phyloP scores from a whole-genome alignment of 2,113 vertebrate genomes.

The Halichoeres trimaculatus region DNA sequence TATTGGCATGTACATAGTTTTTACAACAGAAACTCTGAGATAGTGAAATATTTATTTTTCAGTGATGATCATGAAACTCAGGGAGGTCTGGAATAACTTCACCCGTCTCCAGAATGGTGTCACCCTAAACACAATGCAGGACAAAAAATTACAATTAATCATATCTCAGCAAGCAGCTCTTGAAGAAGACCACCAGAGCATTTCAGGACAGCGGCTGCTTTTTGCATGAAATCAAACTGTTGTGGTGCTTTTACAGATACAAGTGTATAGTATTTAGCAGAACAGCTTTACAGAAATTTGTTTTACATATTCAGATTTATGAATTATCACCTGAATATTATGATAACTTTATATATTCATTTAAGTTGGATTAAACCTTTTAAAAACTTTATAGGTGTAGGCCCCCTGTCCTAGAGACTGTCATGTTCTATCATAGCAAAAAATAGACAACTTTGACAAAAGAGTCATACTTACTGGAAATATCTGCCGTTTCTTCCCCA shows the following conservation, averaged over 20 bases:
- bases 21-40: conserved; percentile 62
- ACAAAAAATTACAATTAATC: background rate
- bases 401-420: no score
- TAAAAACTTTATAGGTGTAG: no score
- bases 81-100: conserved; percentile 88
- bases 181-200: background rate
- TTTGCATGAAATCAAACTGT: background rate
- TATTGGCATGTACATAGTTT: conserved; percentile 77
- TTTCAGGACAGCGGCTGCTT: background rate
- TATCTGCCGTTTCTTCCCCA: conserved; percentile 81
- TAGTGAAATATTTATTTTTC: conserved; percentile 66
- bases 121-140: conserved; percentile 83
- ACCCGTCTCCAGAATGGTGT: conserved; percentile 88
- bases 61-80: conserved; percentile 84
- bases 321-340: no score
- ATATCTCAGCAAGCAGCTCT: background rate
- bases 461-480: conserved; percentile 87
- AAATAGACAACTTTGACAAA: no score
- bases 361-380: no score
- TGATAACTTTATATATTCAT: no score
- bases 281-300: no score
- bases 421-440: no score
- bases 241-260: background rate
- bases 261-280: no score
- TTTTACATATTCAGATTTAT: no score